A percentile compares a stretch with the other conserved stretches of the same genome.
These are phyloP conservation scores for Perodicticus potto DNA, from an alignment of 2,797 vertebrate genomes.

Conservation along the genomic window DNA sequence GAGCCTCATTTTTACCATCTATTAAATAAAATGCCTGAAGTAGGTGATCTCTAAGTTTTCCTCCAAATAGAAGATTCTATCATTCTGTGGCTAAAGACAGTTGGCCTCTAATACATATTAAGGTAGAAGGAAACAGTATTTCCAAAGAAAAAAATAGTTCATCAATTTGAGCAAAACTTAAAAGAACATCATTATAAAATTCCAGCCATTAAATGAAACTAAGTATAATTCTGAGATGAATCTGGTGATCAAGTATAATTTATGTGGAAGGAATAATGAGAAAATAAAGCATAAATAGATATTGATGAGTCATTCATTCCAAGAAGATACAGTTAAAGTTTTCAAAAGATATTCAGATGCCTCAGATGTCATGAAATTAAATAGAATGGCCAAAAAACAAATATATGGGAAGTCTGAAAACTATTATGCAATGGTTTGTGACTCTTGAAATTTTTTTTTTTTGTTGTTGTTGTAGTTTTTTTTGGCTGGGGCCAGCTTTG, in stretches of 20 bases:
- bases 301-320: neutral
- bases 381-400: neutral
- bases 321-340: neutral
- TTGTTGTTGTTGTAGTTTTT: too few relatives aligned
- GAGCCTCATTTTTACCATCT: neutral
- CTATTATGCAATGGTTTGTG: neutral
- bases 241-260: neutral
- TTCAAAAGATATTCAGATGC: neutral
- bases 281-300: neutral
- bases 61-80: neutral
- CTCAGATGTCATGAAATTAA: neutral
- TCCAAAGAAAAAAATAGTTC: conserved; percentile 26
- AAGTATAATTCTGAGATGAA: neutral
- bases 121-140: neutral
- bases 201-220: neutral
- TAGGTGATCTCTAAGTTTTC: neutral
- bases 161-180: conserved; percentile 27
- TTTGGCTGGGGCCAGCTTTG: too few relatives aligned
- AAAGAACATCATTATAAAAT: neutral
- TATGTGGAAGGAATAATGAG: neutral
- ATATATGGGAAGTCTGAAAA: neutral
- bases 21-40: neutral
- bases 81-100: neutral
- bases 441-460: neutral
- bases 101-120: neutral